A percentile compares a stretch with the other conserved stretches of the same genome.
phyloP scores from a whole-genome alignment of 2,888 invertebrate species.

The Cerastis leucographa region DNA sequence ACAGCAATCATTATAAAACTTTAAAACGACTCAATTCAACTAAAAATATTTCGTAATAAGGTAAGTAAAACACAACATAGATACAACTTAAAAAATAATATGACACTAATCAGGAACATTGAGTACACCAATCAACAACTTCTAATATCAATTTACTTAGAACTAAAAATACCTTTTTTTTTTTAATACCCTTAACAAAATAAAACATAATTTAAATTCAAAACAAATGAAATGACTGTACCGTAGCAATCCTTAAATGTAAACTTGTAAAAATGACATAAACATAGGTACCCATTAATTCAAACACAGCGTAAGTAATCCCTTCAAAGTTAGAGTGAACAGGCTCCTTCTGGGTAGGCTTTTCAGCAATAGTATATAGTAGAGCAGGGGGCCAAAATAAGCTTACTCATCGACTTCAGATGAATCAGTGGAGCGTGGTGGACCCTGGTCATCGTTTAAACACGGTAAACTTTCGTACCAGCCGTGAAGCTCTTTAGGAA shows the following conservation, averaged over 20 bases:
- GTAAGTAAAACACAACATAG: slow-evolving; percentile 1
- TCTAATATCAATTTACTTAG: slow-evolving; percentile 17
- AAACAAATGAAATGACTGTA: slow-evolving; percentile 13
- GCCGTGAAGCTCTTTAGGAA: slow-evolving; percentile 42
- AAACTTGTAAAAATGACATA: neutral
- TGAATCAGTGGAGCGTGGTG: slow-evolving; percentile 19
- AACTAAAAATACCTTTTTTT: neutral
- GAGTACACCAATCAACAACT: slow-evolving; percentile 24
- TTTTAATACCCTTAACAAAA: slow-evolving; percentile 2
- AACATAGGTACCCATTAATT: slow-evolving; percentile 3
- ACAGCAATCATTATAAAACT: slow-evolving; percentile 15
- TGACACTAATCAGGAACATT: slow-evolving; percentile 17
- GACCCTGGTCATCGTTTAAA: slow-evolving; percentile 23
- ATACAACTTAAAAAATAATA: slow-evolving; percentile 13
- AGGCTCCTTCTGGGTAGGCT: slow-evolving; percentile 1
- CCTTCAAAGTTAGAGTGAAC: slow-evolving; percentile 2
- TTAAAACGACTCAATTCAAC: slow-evolving; percentile 15
- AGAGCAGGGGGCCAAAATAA: slow-evolving; percentile 17
- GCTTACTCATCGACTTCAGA: slow-evolving; percentile 20
- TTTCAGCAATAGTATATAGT: slow-evolving; percentile 8
- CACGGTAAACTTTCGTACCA: slow-evolving; percentile 29
- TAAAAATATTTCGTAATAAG: slow-evolving; percentile 10
- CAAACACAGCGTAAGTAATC: slow-evolving; percentile 11
- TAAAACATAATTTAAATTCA: slow-evolving; percentile 18
- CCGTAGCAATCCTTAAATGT: slow-evolving; percentile 6